Percentiles rank a stretch among this genome's conserved stretches.
These are phyloP conservation scores for Neodiprion lecontei DNA, from an alignment of 1,140 invertebrate species.

Conservation along the genomic window DNA sequence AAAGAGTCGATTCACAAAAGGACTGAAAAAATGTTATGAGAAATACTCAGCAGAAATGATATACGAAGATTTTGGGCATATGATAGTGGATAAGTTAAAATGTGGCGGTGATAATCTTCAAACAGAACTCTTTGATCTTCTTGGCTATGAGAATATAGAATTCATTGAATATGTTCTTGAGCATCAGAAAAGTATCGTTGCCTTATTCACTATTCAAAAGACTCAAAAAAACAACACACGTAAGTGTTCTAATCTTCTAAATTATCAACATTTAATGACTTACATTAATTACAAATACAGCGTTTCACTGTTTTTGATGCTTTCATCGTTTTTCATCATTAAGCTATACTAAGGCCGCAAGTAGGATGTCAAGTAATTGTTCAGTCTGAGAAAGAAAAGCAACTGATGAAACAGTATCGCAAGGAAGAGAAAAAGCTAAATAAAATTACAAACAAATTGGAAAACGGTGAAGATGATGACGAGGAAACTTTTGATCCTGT, in stretches of 20 bases:
- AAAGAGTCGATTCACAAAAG: constrained; percentile 63
- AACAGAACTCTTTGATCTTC: constrained; percentile 86
- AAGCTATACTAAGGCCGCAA: constrained; percentile 56
- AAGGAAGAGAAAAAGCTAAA: constrained; percentile 87
- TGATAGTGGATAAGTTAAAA: constrained; percentile 68
- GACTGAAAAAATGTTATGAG: constrained; percentile 64
- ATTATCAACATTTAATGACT: constrained; percentile 29
- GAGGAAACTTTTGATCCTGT: constrained; percentile 57
- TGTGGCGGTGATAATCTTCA: constrained; percentile 78
- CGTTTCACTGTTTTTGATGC: constrained; percentile 20
- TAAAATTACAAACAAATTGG: constrained; percentile 67
- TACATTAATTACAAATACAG: constrained; percentile 20
- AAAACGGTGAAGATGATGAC: constrained; percentile 63
- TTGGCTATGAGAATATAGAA: constrained; percentile 88
- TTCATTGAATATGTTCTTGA: constrained; percentile 81
- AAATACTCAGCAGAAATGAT: constrained; percentile 58
- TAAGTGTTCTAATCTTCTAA: constrained; percentile 29
- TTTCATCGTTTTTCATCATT: constrained; percentile 23
- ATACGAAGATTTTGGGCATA: constrained; percentile 66
- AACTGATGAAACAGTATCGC: constrained; percentile 79
- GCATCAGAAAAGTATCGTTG: constrained; percentile 69
- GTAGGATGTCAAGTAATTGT: constrained; percentile 80
- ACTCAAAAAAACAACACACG: constrained; percentile 47
- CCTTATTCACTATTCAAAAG: constrained; percentile 42
- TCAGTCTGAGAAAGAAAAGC: constrained; percentile 84